Conservation (phyloP, 2,888 invertebrate species). For the Odontocerum albicorne region DNA sequence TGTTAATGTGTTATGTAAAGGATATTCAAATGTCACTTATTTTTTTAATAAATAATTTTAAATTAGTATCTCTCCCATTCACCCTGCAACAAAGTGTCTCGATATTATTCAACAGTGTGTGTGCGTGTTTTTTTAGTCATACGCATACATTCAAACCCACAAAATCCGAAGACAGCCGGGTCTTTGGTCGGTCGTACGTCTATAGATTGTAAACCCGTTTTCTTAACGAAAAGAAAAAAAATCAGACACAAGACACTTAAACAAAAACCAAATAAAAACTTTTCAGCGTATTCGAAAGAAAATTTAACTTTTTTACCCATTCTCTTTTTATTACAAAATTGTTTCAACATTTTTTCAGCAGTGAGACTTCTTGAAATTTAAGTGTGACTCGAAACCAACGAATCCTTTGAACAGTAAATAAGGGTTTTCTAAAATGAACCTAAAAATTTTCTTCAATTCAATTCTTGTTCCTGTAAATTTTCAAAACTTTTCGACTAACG, state of each 20-base stretch:
- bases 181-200: constrained; percentile 6
- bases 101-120: not conserved
- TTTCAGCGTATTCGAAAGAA: too few species aligned
- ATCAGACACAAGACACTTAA: not conserved
- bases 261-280: not conserved
- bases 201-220: constrained; percentile 3
- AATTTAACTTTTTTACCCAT: too few species aligned
- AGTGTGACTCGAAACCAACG: not conserved
- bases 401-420: too few species aligned
- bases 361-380: not conserved
- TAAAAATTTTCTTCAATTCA: not conserved
- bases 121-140: constrained; percentile 8
- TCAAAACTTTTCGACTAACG: not conserved
- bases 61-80: too few species aligned
- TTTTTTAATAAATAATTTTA: too few species aligned
- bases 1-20: too few species aligned
- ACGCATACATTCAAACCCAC: constrained; percentile 10
- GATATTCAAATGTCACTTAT: too few species aligned
- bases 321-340: too few species aligned
- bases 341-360: too few species aligned
- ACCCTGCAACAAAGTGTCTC: not conserved
- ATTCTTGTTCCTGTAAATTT: not conserved
- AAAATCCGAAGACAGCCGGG: constrained; percentile 10
- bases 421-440: too few species aligned
- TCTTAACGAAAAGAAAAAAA: not conserved